phyloP scores from a whole-genome alignment of 1,140 invertebrate genomes.

The Coptotermes formosanus region DNA sequence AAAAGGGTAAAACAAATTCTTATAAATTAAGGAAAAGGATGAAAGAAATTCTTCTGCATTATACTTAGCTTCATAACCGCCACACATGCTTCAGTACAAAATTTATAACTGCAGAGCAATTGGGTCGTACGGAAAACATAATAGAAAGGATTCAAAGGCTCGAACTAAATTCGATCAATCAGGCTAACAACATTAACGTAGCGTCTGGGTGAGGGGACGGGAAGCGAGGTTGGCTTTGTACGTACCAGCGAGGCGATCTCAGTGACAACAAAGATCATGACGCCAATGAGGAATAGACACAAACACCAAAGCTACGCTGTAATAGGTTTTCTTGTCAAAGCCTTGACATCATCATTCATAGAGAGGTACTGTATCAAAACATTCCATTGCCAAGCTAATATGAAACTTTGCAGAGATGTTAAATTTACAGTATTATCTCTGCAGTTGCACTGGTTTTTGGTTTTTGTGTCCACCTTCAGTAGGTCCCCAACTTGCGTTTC shows the following conservation, averaged over 20 bases:
- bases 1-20: no score
- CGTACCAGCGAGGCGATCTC: no score
- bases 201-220: neutral
- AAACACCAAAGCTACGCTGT: neutral
- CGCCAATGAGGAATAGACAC: neutral
- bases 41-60: neutral
- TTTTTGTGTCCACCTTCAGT: no score
- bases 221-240: no score
- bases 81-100: neutral
- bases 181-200: neutral
- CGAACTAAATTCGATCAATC: neutral
- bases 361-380: no score
- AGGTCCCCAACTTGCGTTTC: no score
- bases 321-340: conserved; percentile 13
- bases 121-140: neutral
- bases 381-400: no score
- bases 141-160: neutral
- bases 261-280: no score
- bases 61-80: neutral
- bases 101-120: neutral
- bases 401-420: no score
- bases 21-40: no score
- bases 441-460: no score
- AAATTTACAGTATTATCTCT: no score
- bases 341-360: neutral